A percentile compares a stretch with the other conserved stretches of the same genome.
Conservation (phyloP, 2,888 invertebrate species). For the Siphonodentalium dalli region DNA sequence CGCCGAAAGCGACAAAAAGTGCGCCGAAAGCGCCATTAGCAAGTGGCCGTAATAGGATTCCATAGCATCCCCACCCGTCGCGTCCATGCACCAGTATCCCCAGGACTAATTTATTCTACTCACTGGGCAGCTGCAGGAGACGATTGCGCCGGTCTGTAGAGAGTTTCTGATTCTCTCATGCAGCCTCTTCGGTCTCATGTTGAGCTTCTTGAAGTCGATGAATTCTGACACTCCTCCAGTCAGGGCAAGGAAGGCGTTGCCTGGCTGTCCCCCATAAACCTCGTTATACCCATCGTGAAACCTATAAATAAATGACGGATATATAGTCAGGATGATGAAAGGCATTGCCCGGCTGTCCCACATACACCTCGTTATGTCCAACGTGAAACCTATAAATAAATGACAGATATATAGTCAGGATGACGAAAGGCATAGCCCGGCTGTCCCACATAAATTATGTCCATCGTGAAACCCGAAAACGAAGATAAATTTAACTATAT, state of each 20-base stretch:
- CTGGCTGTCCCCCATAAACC: slow-evolving; percentile 71
- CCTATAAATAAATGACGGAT: too few relatives aligned
- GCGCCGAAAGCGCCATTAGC: neutral
- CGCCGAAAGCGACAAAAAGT: too few relatives aligned
- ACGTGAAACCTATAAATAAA: slow-evolving; percentile 71
- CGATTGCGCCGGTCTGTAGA: slow-evolving; percentile 72
- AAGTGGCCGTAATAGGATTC: too few relatives aligned
- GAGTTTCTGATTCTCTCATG: slow-evolving; percentile 70
- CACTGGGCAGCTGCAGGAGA: slow-evolving; percentile 74
- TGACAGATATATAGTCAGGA: too few relatives aligned
- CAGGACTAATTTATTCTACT: too few relatives aligned
- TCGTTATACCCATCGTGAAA: slow-evolving; percentile 76
- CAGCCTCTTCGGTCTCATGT: slow-evolving; percentile 33
- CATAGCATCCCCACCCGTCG: too few relatives aligned
- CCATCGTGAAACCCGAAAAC: too few relatives aligned
- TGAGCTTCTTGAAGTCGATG: slow-evolving; percentile 35
- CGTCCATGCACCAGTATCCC: too few relatives aligned
- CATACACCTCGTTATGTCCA: slow-evolving; percentile 73
- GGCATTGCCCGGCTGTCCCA: slow-evolving; percentile 74
- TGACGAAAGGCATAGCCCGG: too few relatives aligned
- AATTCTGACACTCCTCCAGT: slow-evolving; percentile 81
- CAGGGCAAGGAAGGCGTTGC: slow-evolving; percentile 76
- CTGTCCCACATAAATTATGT: too few relatives aligned
- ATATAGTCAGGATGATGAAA: too few relatives aligned
- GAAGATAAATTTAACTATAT: too few relatives aligned